Evolutionary conservation across 2,888 invertebrate species (phyloP), one percentile per base, ranked within the genome.

Genomic region (Rutpela maculata): DNA sequence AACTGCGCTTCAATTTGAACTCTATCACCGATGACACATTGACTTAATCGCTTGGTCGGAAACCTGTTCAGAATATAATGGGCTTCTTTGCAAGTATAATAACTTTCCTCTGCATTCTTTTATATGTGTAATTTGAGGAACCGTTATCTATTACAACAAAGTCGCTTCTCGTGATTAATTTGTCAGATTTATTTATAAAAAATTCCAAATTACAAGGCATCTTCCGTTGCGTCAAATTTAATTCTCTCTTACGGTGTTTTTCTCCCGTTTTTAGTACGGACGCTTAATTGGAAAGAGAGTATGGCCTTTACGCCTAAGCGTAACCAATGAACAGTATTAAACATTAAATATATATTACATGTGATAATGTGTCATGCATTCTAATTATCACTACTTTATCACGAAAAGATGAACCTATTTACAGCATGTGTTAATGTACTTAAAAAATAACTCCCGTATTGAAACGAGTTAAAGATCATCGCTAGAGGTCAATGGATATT

Each of bases 401-500:
- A 50, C 50, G 50, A n/a, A 15, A 50, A 50, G n/a, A 17, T 50
- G n/a, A n/a, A 17, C 12, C n/a, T 15, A 1, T 15, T 15, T 43
- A 0, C n/a, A 6, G 15, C 15, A 50, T 50, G n/a, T 50, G 50
- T 50, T 50, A 50, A n/a, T 50, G 15, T n/a, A n/a, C 12, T 59
- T 59, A 7, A 18, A 22, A 59, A 59, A 19, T 59, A 59, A 22
- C 19, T 59, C 18, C 19, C 59, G 59, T 59, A 59, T 11, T 19
- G 19, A 57, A 19, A 9, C 57, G 38, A 65, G 38, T 38, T 19
- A 35, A 43, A 31, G 60, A 70, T 43, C 43, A 17, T 26, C 22
- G 35, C 18, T 12, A 70, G 70, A 60, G 70, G 70, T 70, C 70
- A 70, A 60, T 59, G 70, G 19, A 70, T 70, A 70, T 70, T 59